Evolutionary conservation across 2,888 invertebrate species (phyloP).

Genomic region (Seira ritae): DNA sequence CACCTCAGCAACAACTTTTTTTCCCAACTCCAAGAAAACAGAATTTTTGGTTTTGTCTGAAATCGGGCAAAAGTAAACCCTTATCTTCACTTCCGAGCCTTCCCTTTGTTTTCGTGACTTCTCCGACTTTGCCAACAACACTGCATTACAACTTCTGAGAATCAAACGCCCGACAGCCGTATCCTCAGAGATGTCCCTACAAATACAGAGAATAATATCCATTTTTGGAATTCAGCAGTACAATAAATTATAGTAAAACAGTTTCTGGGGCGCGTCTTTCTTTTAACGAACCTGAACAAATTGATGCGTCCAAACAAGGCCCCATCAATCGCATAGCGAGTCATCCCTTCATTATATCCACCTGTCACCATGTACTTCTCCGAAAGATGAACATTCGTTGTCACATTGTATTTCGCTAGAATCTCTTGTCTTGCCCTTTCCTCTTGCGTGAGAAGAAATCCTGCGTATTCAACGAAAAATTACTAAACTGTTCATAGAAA

Average conservation of each 20-base stretch:
- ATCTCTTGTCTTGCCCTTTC: constrained; percentile 72
- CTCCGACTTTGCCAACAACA: constrained; percentile 79
- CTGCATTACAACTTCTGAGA: constrained; percentile 84
- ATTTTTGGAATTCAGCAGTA: too few species aligned
- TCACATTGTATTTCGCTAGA: constrained; percentile 72
- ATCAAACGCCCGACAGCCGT: constrained; percentile 88
- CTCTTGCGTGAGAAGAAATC: constrained; percentile 72
- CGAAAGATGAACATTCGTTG: constrained; percentile 64
- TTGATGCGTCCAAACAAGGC: constrained; percentile 70
- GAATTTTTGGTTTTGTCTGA: constrained; percentile 88
- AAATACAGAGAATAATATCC: neutral
- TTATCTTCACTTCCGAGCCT: constrained; percentile 50
- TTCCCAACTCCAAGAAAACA: constrained; percentile 84
- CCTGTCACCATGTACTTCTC: constrained; percentile 65
- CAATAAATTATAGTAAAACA: too few species aligned
- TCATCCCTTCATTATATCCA: constrained; percentile 71
- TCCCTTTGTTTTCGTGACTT: constrained; percentile 56
- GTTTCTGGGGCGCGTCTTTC: too few species aligned
- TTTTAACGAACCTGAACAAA: constrained; percentile 72
- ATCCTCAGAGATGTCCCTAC: constrained; percentile 86
- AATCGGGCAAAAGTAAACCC: constrained; percentile 85
- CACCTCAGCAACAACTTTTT: constrained; percentile 81
- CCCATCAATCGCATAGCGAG: constrained; percentile 70
- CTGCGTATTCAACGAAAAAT: constrained; percentile 39
- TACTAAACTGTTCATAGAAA: too few species aligned